phyloP scores from a whole-genome alignment of 2,888 invertebrate genomes.

The Tethea ocularis region DNA sequence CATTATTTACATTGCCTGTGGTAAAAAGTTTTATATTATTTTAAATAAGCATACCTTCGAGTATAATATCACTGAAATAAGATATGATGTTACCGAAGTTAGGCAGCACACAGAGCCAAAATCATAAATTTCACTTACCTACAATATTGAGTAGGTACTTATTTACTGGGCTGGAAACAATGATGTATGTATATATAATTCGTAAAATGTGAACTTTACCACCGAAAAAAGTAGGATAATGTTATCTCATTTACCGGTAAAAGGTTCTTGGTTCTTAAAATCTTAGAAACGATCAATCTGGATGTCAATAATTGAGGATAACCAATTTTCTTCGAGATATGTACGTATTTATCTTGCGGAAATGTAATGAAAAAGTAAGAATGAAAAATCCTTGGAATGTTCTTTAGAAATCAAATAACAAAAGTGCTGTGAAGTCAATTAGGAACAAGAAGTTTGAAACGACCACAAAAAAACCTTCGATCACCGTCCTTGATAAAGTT shows the following conservation, averaged over 20 bases:
- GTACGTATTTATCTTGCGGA: background rate
- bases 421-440: background rate
- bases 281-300: background rate
- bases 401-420: background rate
- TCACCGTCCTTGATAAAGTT: background rate
- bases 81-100: no score
- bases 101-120: no score
- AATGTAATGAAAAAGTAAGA: slow-evolving; percentile 1
- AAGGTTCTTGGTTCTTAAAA: no score
- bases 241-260: background rate
- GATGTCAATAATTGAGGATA: slow-evolving; percentile 1
- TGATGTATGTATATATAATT: no score
- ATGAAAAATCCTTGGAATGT: background rate
- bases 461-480: background rate
- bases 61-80: no score
- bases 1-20: no score
- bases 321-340: background rate
- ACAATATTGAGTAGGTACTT: no score
- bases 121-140: no score
- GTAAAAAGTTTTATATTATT: no score
- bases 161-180: no score
- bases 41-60: no score
- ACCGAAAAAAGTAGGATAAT: background rate
- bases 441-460: slow-evolving; percentile 1
- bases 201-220: background rate